phyloP scores from a whole-genome alignment of 1,140 invertebrate species.

The Eubasilissa regina region DNA sequence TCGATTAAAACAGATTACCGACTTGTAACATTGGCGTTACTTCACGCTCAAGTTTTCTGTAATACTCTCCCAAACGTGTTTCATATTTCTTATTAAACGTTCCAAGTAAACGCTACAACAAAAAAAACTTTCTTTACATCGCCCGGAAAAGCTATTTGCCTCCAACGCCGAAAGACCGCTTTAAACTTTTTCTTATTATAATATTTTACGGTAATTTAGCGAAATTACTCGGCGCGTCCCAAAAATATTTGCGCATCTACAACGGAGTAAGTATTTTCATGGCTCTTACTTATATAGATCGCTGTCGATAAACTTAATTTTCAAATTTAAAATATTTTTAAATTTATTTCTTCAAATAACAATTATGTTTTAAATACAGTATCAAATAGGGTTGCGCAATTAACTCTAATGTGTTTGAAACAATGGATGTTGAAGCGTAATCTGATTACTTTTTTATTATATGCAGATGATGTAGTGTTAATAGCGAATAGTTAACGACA shows the following conservation, averaged over 20 bases:
- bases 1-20: too few relatives aligned
- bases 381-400: too few relatives aligned
- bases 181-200: slow-evolving; percentile 28
- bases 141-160: slow-evolving; percentile 20
- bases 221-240: background rate
- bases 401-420: too few relatives aligned
- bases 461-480: too few relatives aligned
- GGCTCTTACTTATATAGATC: background rate
- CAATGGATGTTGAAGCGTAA: too few relatives aligned
- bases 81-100: slow-evolving; percentile 10
- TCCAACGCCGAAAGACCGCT: background rate
- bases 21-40: too few relatives aligned
- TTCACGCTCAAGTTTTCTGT: background rate
- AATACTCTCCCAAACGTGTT: slow-evolving; percentile 2
- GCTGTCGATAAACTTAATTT: too few relatives aligned
- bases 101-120: background rate
- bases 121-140: background rate
- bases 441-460: too few relatives aligned
- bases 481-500: too few relatives aligned
- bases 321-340: too few relatives aligned
- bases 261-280: background rate
- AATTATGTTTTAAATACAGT: too few relatives aligned
- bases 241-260: background rate
- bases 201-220: slow-evolving; percentile 11
- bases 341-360: too few relatives aligned